These are phyloP conservation scores for Suncus etruscus DNA, from an alignment of 2,113 vertebrate genomes.

Conservation along the genomic window DNA sequence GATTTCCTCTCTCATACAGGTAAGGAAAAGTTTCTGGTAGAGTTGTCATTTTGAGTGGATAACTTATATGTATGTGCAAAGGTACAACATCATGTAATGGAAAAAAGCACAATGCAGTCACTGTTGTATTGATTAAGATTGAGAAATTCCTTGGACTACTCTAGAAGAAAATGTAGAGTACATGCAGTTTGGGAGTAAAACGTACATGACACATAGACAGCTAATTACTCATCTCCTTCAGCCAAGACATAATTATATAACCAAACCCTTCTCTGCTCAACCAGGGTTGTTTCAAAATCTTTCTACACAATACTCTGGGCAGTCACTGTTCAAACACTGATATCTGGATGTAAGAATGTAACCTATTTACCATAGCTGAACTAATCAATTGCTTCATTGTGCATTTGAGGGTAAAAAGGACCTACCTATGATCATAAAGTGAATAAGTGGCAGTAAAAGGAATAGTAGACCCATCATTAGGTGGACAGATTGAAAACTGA, in stretches of 20 bases:
- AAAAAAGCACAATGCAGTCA: background rate
- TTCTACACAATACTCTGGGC: background rate
- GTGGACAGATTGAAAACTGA: background rate
- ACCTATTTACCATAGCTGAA: background rate
- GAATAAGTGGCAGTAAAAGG: slow-evolving; percentile 22
- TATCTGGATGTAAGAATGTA: background rate
- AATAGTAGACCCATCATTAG: background rate
- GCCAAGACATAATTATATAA: background rate
- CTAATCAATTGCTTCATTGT: slow-evolving; percentile 21
- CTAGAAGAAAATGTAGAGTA: slow-evolving; percentile 1
- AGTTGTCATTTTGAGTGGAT: slow-evolving; percentile 23
- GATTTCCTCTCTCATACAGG: background rate
- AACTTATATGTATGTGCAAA: background rate
- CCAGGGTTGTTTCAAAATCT: slow-evolving; percentile 33
- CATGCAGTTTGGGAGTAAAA: slow-evolving; percentile 21
- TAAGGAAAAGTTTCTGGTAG: background rate
- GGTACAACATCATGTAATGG: slow-evolving; percentile 36
- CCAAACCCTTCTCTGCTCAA: slow-evolving; percentile 19
- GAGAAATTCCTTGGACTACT: slow-evolving; percentile 24
- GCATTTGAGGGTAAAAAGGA: slow-evolving; percentile 2
- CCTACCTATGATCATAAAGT: background rate
- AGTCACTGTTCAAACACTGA: background rate
- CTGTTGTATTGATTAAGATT: background rate
- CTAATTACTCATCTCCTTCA: background rate
- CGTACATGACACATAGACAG: background rate